Base-by-base conservation (phyloP, 2,888 invertebrate genomes). In the Caenorhabditis sp. region DNA sequence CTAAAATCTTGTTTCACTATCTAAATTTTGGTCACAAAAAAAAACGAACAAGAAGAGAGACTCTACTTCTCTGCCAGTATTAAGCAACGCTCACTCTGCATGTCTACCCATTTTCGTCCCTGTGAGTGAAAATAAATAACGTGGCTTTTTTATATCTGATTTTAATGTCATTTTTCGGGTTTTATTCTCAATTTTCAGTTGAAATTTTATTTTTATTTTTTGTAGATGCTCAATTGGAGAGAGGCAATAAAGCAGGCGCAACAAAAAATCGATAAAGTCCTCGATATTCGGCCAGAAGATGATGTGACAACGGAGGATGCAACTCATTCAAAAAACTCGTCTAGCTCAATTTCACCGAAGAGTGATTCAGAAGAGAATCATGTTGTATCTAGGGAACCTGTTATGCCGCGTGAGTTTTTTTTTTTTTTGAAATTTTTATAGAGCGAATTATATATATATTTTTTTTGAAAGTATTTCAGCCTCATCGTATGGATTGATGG, bases 261-360 rank as follows among this genome's bases (percentile, higher is more conserved):
- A 60, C 73, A 75, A 57, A 76, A 75, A 59, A 81, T 81, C 36
- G 81, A 81, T 63, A 67, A 70, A 17, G 79, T 81, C 5, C 49
- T 78, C 27, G 78, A 78, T 50, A 78, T 78, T 26, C 31, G 63
- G 23, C 36, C 68, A 8, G 70, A 65, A 12, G 65, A 60, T 23
- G 50, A 54, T 17, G 56, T 63, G 10, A 56, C 50, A 20, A 10
- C 8, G n/a, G 21, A 21, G 1, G 52, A 17, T 52, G 52, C 4
- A 17, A 20, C 14, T 5, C 7, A 21, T 21, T 10, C 7, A 21
- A 17, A 43, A 43, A 7, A 43, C 14, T 43, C 21, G 3, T n/a
- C 52, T 3, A 52, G 59, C n/a, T 60, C 66, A 4, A 60, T 59
- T n/a, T 60, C 66, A 3, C 54, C 60, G 14, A 54, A 66, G 56